These are phyloP conservation scores for Tenodera sinensis DNA, from an alignment of 2,888 invertebrate genomes.

Conservation along the genomic window DNA sequence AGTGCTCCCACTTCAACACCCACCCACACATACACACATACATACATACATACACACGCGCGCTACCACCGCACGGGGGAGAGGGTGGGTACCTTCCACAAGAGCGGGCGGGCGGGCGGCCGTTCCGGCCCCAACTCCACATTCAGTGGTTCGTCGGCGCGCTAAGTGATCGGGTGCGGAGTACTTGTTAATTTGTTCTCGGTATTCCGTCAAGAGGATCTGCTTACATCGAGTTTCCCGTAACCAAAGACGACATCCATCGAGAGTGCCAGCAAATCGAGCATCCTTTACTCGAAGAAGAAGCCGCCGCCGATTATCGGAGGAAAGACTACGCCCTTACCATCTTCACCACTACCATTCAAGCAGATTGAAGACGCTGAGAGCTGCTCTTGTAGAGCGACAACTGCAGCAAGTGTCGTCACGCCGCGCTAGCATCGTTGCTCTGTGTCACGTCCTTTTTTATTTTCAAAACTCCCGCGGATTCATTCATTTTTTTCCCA, in stretches of 20 bases:
- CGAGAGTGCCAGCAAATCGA: neutral
- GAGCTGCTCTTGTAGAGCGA: neutral
- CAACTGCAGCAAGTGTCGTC: neutral
- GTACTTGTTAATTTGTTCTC: neutral
- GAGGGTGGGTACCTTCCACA: neutral
- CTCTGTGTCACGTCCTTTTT: neutral
- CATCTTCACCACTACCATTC: neutral
- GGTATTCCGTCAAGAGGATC: neutral
- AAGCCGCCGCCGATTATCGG: neutral
- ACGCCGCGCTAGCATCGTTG: neutral
- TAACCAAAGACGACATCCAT: neutral
- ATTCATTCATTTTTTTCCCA: constrained; percentile 13
- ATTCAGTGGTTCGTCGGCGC: constrained; percentile 14
- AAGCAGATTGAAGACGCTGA: neutral
- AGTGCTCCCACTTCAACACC: neutral
- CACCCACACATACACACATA: neutral
- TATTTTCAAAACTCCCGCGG: constrained; percentile 17
- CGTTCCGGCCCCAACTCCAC: constrained; percentile 34
- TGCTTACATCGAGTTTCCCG: neutral
- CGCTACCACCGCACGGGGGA: neutral
- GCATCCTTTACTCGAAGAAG: neutral
- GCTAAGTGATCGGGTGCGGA: constrained; percentile 25
- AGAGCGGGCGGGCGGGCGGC: constrained; percentile 41
- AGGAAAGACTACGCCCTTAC: neutral
- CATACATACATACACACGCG: neutral